Base-by-base conservation (phyloP, 2,888 invertebrate species). In the Drosophila recens region DNA sequence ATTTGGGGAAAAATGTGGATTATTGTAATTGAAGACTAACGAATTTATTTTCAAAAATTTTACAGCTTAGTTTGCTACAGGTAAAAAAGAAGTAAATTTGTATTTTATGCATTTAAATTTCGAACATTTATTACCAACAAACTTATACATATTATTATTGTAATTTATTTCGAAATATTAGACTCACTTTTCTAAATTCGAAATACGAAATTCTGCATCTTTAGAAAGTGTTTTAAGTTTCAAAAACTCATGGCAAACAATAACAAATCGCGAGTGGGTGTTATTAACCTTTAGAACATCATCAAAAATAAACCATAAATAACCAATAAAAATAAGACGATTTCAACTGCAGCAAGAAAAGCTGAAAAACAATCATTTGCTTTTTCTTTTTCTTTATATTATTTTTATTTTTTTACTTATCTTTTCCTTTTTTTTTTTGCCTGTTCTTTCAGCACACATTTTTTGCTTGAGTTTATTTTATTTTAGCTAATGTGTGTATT, bases 281-380 rank as follows among this genome's bases (percentile, higher is more conserved):
- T 61, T 75, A 57, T 71, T 67, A 66, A 75, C 76, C 75, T 75
- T 59, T 66, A 4, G 40, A 69, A 43, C 15, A 33, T 13, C 51
- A 62, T 56, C 46, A 46, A 79, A 79, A 79, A 66, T 69, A 79
- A 75, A 75, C 65, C 65, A 74, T 79, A 75, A 76, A 75, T 63
- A 69, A 69, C 27, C 23, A 17, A 63, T 58, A 49, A 65, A 79
- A 67, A 59, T 40, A 67, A 54, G 2, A 58, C 34, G 8, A 56
- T 49, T 59, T 77, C 38, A 58, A 57, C 23, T 67, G 77, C 72
- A 77, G 15, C n/a, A 17, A 51, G 40, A 45, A 56, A 58, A 49
- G n/a, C n/a, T 42, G 10, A 56, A 48, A 43, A 58, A 43, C 43
- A 34, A 23, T 33, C 33, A 45, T 8, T 52, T 36, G 20, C n/a